Percentiles rank a stretch among this genome's conserved stretches.
Evolutionary conservation across 1,140 invertebrate genomes (phyloP).

Genomic region (Varroa destructor): DNA sequence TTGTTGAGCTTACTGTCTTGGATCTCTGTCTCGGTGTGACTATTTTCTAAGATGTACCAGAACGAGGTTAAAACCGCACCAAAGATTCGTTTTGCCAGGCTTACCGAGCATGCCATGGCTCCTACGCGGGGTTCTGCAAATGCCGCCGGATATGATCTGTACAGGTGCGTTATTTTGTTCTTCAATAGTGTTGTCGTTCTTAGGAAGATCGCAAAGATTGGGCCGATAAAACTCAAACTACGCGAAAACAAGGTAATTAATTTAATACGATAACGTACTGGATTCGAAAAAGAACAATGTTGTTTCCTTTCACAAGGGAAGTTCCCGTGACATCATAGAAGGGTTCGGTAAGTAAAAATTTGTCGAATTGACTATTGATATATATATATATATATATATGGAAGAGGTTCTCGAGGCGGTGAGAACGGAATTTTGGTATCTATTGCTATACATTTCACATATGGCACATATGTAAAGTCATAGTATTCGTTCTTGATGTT

Average conservation of each 20-base stretch:
- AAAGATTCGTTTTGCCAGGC: slow-evolving; percentile 9
- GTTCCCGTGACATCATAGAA: background rate
- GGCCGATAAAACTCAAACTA: background rate
- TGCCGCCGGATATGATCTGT: slow-evolving; percentile 81
- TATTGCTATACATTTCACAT: no score
- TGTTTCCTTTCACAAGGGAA: background rate
- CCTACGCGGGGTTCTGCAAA: slow-evolving; percentile 66
- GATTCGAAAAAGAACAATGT: no score
- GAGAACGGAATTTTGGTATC: no score
- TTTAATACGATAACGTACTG: background rate
- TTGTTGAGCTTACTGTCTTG: no score
- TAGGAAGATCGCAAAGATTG: slow-evolving; percentile 2
- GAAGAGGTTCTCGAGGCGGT: no score
- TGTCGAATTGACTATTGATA: no score
- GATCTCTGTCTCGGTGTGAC: no score
- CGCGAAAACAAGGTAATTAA: background rate
- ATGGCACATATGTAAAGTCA: no score
- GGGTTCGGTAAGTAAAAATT: background rate
- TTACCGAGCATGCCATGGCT: slow-evolving; percentile 50
- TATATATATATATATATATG: no score
- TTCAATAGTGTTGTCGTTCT: background rate
- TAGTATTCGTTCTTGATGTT: no score
- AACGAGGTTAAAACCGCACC: background rate
- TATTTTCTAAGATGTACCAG: background rate
- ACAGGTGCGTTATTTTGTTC: slow-evolving; percentile 48